Conservation (phyloP, 2,888 invertebrate species). For the Elmis aenea region DNA sequence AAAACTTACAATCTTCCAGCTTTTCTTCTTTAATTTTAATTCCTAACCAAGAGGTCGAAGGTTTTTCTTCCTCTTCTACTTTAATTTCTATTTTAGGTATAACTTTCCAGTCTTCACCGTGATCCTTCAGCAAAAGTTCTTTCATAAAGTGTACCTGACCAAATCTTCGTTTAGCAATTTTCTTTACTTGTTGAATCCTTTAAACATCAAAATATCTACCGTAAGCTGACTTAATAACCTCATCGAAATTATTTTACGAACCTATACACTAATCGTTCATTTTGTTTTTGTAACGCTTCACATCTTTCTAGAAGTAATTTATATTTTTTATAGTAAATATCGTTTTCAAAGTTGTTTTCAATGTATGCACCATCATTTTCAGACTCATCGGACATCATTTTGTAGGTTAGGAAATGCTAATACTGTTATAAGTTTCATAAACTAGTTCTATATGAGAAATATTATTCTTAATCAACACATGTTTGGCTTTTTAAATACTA, state of each 20-base stretch:
- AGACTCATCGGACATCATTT: conserved; percentile 57
- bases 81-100: conserved; percentile 36
- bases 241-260: not conserved
- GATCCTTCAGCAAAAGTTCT: conserved; percentile 61
- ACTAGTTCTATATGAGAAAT: too few relatives aligned
- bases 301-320: conserved; percentile 68
- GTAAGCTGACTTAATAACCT: too few relatives aligned
- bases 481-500: too few relatives aligned
- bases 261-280: conserved; percentile 67
- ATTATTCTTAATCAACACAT: too few relatives aligned
- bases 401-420: conserved; percentile 11
- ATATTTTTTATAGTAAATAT: conserved; percentile 69
- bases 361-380: conserved; percentile 52
- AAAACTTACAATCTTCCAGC: conserved; percentile 8
- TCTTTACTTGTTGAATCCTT: conserved; percentile 67
- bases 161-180: conserved; percentile 60
- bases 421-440: too few relatives aligned
- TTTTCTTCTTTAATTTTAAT: conserved; percentile 13
- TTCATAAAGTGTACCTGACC: conserved; percentile 67
- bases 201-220: conserved; percentile 31
- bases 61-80: conserved; percentile 33
- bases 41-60: conserved; percentile 7
- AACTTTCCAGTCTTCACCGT: conserved; percentile 62
- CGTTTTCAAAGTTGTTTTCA: conserved; percentile 52
- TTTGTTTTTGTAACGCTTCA: conserved; percentile 71